Evolutionary conservation across 2,888 invertebrate species (phyloP).

Genomic region (Sepiola atlantica): DNA sequence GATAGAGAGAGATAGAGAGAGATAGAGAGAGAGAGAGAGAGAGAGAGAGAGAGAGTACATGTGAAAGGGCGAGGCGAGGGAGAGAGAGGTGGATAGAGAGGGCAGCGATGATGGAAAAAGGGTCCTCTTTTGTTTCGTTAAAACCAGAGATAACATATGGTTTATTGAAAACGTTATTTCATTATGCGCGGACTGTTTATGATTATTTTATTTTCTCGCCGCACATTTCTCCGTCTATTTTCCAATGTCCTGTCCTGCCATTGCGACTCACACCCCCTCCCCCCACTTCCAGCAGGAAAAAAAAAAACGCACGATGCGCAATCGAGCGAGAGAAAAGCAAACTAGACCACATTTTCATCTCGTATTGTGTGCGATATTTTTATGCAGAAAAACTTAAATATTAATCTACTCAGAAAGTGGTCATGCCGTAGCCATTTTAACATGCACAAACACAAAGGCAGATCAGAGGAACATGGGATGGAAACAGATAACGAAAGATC

Average conservation of each 20-base stretch:
- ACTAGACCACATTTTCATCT: not conserved
- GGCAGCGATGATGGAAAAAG: not conserved
- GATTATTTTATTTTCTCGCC: not conserved
- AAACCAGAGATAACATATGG: conserved; percentile 12
- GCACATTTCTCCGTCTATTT: too few relatives aligned
- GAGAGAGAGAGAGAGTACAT: too few relatives aligned
- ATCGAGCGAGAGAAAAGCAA: conserved; percentile 24
- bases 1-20: too few relatives aligned
- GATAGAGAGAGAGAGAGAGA: too few relatives aligned
- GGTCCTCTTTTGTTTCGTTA: not conserved
- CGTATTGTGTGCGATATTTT: not conserved
- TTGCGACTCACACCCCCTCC: too few relatives aligned
- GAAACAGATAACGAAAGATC: not conserved
- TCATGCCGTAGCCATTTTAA: not conserved
- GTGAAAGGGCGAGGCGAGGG: too few relatives aligned
- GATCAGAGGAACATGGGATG: not conserved
- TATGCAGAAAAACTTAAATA: not conserved
- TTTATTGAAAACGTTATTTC: conserved; percentile 32
- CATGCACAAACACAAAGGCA: not conserved
- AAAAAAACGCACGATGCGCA: not conserved
- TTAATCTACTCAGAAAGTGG: conserved; percentile 1
- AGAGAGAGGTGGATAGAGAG: not conserved
- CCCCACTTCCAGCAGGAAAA: too few relatives aligned
- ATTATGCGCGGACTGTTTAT: not conserved
- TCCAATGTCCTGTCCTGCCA: not conserved